Evolutionary conservation across 2,113 vertebrate species (phyloP), one percentile per base, ranked within the genome.

Genomic region (Lycocorax pyrrhopterus): DNA sequence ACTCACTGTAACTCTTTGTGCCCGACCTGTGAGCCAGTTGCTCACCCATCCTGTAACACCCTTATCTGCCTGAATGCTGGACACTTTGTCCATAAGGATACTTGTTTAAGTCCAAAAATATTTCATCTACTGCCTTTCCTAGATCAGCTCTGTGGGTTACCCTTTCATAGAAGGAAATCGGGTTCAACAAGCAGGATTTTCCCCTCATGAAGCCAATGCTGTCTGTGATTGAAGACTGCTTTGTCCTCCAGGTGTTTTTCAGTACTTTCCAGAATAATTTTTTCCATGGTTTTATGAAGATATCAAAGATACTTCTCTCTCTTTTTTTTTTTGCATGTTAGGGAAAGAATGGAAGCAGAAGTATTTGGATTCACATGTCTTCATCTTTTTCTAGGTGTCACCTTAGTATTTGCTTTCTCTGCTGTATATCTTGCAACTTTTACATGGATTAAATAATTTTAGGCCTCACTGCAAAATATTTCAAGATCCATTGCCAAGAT

Each of bases 111-210:
- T 35, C 20, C 16, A 51, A n/a, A 76, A 43, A 7, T 32, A 35
- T 21, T 43, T 58, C 4, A 43, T 35, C 20, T 67, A 14, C 44
- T 43, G 16, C 1, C 13, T 51, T 51, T 59, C 35, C 16, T 58
- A 1, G 0, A 12, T 43, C 19, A 32, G 4, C 26, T 15, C 27
- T 26, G 14, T 9, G 13, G 11, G 5, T 43, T 39, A 43, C 9
- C 7, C 7, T 17, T 67, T 35, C 1, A 4, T 43, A 32, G 41
- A 35, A 51, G 23, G 26, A 59, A 86, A 49, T 49, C 0, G 0
- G 6, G 7, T 35, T 59, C 7, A 7, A 35, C 9, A 76, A 26
- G 35, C 20, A 67, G 62, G 21, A 32, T 32, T 76, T 51, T 43
- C 16, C 6, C 17, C 26, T 67, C 32, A 51, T 35, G 41, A 59